Evolutionary conservation across 1,140 invertebrate genomes (phyloP), one percentile per base, ranked within the genome.

Genomic region (Ostrea denselamellosa): DNA sequence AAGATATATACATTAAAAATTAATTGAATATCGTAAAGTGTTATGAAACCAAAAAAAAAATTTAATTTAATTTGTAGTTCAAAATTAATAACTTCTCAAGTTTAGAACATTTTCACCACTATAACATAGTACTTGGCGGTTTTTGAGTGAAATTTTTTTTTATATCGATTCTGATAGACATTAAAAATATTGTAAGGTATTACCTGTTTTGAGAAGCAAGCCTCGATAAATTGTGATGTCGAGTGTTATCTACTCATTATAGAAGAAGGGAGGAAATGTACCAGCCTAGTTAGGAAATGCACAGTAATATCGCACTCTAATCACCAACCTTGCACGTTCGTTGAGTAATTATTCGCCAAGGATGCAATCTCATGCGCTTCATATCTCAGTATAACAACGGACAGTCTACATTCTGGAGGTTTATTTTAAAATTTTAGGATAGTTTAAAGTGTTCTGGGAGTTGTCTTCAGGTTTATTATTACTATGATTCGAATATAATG

Each of bases 211-310:
- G 28, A 77, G 68, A 25, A 28, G 22, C 68, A 17, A 17, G 28
- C 68, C 28, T 25, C 28, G 68, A 14, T 25, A 34, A 34, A 34
- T 22, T 77, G 68, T 34, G 68, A 77, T 28, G 68, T 25, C 28
- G 68, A 77, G 68, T 77, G 25, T 77, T 77, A 77, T 77, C 68
- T 77, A 28, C 68, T 77, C 25, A 77, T 77, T 77, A 77, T 77
- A n/a, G 58, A 25, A 77, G 68, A 28, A 68, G 19, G 28, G 68
- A 77, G 68, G 68, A 77, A 77, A 77, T 77, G 68, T 77, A 77
- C 22, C 68, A 34, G 68, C 28, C 68, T 25, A 8, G 68, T 77
- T 77, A 77, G 68, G 58, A 62, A 62, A 62, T 77, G 17, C 25
- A 68, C 65, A 22, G 22, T n/a, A n/a, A 77, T 28, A 28, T 28